phyloP scores from a whole-genome alignment of 2,888 invertebrate genomes.

The Mesorhabditis spiculigera region DNA sequence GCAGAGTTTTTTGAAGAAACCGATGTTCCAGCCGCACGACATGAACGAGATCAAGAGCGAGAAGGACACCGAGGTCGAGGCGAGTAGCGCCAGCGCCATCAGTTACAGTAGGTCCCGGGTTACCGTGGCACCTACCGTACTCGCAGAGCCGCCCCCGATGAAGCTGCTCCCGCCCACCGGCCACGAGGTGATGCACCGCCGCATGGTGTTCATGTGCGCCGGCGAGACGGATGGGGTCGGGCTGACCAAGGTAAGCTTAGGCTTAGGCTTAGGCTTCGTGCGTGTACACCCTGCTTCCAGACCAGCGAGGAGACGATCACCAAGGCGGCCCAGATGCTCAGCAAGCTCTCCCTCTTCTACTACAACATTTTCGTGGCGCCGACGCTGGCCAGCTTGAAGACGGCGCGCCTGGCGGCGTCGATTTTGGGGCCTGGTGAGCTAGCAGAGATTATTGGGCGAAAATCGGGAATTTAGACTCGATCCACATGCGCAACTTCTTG shows the following conservation, averaged over 20 bases:
- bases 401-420: background rate
- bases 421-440: background rate
- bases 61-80: conserved; percentile 2
- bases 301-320: background rate
- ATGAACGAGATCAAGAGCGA: background rate
- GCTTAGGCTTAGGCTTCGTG: background rate
- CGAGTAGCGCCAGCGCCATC: background rate
- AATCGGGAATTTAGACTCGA: background rate
- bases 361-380: background rate
- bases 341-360: background rate
- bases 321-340: background rate
- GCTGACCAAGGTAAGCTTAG: background rate
- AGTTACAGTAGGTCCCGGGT: background rate
- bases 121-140: background rate
- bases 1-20: too few species aligned
- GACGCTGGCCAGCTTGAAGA: background rate
- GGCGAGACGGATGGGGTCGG: conserved; percentile 2
- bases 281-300: background rate
- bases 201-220: background rate
- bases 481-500: background rate
- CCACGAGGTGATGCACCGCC: background rate
- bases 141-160: background rate
- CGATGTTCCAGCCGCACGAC: too few species aligned
- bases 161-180: background rate
- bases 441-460: background rate